A percentile compares a stretch with the other conserved stretches of the same genome.
Evolutionary conservation across 2,888 invertebrate species (phyloP).

Genomic region (Autographa gamma): DNA sequence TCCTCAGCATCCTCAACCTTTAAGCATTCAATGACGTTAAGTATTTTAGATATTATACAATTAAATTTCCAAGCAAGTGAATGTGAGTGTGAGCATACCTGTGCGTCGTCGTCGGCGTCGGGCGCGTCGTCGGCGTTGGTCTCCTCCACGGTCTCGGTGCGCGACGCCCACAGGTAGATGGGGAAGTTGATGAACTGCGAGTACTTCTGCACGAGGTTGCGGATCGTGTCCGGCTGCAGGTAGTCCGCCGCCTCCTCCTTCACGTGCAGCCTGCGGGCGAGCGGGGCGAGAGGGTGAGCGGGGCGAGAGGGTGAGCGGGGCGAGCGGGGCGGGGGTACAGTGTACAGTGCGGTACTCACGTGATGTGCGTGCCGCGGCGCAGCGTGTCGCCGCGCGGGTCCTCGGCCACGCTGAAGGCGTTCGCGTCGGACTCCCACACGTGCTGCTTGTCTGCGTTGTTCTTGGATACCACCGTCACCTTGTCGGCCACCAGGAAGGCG

Average conservation of each 20-base stretch:
- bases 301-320: slow-evolving; percentile 88
- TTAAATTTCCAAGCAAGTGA: not conserved
- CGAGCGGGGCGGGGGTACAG: slow-evolving; percentile 82
- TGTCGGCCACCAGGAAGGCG: slow-evolving; percentile 98
- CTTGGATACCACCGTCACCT: slow-evolving; percentile 98
- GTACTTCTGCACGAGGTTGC: slow-evolving; percentile 98
- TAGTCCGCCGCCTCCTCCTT: slow-evolving; percentile 99
- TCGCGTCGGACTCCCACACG: slow-evolving; percentile 99
- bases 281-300: slow-evolving; percentile 74
- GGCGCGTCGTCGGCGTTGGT: slow-evolving; percentile 51
- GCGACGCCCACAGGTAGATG: slow-evolving; percentile 97
- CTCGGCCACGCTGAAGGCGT: slow-evolving; percentile 95
- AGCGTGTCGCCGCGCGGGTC: slow-evolving; percentile 98
- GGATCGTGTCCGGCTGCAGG: slow-evolving; percentile 97
- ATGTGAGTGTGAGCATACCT: slow-evolving; percentile 75
- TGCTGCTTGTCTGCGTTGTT: slow-evolving; percentile 98
- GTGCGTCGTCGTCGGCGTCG: slow-evolving; percentile 84
- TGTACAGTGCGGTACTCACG: slow-evolving; percentile 87
- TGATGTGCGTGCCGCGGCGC: slow-evolving; percentile 96
- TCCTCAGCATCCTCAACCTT: slow-evolving; percentile 93
- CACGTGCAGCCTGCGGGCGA: slow-evolving; percentile 92
- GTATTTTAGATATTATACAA: not conserved
- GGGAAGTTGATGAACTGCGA: slow-evolving; percentile 99
- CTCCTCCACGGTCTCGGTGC: slow-evolving; percentile 67
- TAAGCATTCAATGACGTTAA: too few species aligned